phyloP scores from a whole-genome alignment of 2,113 vertebrate genomes.

The Clarias macrocephalus region DNA sequence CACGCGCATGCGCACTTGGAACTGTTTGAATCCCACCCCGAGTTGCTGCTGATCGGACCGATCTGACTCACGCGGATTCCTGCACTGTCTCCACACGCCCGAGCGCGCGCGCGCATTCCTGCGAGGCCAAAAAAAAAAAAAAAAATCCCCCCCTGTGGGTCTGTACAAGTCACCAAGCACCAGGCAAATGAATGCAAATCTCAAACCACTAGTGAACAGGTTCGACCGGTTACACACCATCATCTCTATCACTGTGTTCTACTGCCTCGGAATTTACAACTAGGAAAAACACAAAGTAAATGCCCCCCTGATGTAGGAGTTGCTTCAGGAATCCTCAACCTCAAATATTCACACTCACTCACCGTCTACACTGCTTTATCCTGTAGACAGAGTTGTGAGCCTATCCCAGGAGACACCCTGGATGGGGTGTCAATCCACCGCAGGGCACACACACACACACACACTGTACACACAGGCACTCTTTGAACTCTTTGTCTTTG shows the following conservation, averaged over 20 bases:
- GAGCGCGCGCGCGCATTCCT: slow-evolving; percentile 59
- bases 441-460: too few relatives aligned
- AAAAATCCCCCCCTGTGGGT: background rate
- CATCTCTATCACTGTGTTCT: background rate
- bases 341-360: too few relatives aligned
- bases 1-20: background rate
- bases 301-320: background rate
- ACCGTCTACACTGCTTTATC: too few relatives aligned
- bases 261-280: background rate
- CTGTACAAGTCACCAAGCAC: background rate
- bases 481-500: too few relatives aligned
- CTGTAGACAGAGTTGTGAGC: too few relatives aligned
- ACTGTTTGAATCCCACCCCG: background rate
- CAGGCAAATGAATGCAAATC: background rate
- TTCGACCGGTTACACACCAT: background rate
- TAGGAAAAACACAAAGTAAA: background rate
- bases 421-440: too few relatives aligned
- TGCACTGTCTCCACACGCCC: slow-evolving; percentile 68
- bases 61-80: slow-evolving; percentile 9
- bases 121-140: background rate
- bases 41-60: background rate
- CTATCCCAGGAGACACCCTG: too few relatives aligned
- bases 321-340: background rate
- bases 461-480: too few relatives aligned
- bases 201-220: background rate